Evolutionary conservation across 2,888 invertebrate species (phyloP), one percentile per base, ranked within the genome.

Genomic region (Holacanthella duospinosa): DNA sequence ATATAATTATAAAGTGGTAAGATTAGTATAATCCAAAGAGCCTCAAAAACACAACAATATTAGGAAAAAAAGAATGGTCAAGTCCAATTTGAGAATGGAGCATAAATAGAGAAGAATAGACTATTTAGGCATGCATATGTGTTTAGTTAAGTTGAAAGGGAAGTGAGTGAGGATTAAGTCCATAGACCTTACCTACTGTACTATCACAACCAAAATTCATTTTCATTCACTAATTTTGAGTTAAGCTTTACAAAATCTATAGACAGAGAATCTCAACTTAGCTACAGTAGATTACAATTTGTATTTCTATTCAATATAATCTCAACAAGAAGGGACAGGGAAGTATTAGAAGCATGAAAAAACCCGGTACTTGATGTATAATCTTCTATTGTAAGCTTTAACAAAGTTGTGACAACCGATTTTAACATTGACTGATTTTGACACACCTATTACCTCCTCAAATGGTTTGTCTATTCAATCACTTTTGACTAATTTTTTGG

Each of bases 381-480:
- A 48, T 48, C 48, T 21, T 21, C 48, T 21, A 48, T 48, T 48
- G 48, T 48, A 9, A 48, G 21, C 4, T 58, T 58, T 64, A 66
- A 66, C 66, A 64, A 66, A 60, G 64, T 66, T 66, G 66, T 66
- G 66, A 66, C 66, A 66, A 64, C 64, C 60, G 48, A 59, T 64
- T 66, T 64, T 56, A 66, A 60, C 54, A 54, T 55, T 62, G 59
- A 66, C 48, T 48, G 48, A 21, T 48, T 61, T 66, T 62, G 64
- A 64, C 66, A 64, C 62, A 64, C 64, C 66, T 66, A 66, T 66
- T 64, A 64, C 59, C 57, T 57, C 61, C 48, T 48, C 19, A 21
- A 48, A n/a, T n/a, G 4, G 19, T n/a, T 21, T 21, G 6, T 21
- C 21, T 21, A 48, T 48, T 48, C 48, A 48, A 16, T 48, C 48